These are phyloP conservation scores for Siniperca undulata DNA, from an alignment of 2,797 vertebrate species.

Conservation along the genomic window DNA sequence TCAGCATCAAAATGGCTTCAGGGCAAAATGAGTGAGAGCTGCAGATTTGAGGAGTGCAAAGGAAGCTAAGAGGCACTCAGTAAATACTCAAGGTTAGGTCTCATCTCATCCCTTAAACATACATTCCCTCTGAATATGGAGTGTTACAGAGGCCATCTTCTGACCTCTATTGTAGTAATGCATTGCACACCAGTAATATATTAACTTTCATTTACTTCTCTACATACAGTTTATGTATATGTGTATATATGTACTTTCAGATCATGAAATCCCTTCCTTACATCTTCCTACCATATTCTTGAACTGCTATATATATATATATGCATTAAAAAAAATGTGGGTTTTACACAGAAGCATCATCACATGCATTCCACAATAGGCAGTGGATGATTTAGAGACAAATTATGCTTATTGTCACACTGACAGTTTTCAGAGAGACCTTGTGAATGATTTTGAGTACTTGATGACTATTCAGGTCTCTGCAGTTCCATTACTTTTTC, in stretches of 20 bases:
- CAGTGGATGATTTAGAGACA: conserved; percentile 48
- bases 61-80: conserved; percentile 57
- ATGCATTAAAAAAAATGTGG: neutral
- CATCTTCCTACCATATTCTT: neutral
- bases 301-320: neutral
- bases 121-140: conserved; percentile 36
- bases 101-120: conserved; percentile 64
- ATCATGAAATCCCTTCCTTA: neutral
- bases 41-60: conserved; percentile 59
- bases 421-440: conserved; percentile 43
- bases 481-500: conserved; percentile 59
- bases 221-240: neutral
- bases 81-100: conserved; percentile 77
- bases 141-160: conserved; percentile 11
- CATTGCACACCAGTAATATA: neutral
- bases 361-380: conserved; percentile 13
- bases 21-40: conserved; percentile 63
- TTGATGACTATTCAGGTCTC: conserved; percentile 62
- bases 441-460: conserved; percentile 44
- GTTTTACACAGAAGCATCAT: conserved; percentile 17
- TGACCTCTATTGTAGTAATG: conserved; percentile 6
- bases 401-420: conserved; percentile 58
- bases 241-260: neutral
- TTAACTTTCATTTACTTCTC: neutral
- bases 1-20: conserved; percentile 64